phyloP scores from a whole-genome alignment of 2,888 invertebrate species.

The Pemphredon lugubris region DNA sequence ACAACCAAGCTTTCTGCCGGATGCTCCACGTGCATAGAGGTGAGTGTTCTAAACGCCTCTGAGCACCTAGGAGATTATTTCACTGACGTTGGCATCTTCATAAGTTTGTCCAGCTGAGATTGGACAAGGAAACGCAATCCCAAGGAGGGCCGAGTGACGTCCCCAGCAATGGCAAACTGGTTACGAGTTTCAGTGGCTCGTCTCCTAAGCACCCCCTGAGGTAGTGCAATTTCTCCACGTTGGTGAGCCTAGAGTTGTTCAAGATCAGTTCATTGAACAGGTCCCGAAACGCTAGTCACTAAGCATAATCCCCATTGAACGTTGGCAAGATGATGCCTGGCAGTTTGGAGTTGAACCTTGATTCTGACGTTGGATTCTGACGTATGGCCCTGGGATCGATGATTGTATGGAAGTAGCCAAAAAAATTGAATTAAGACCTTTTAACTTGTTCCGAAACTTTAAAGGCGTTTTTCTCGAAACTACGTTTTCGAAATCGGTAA shows the following conservation, averaged over 20 bases:
- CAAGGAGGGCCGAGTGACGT: background rate
- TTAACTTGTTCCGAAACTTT: too few species aligned
- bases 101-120: constrained; percentile 10
- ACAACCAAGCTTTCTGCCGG: constrained; percentile 11
- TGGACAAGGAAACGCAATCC: constrained; percentile 25
- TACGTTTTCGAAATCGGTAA: too few species aligned
- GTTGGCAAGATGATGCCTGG: background rate
- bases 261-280: background rate
- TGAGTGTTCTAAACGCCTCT: background rate
- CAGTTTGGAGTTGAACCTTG: background rate
- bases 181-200: background rate
- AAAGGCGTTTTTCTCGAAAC: too few species aligned
- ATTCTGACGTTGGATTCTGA: too few species aligned
- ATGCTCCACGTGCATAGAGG: constrained; percentile 5
- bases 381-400: too few species aligned
- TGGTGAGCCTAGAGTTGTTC: background rate
- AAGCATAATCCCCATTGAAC: background rate
- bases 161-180: background rate
- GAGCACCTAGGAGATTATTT: background rate
- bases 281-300: background rate
- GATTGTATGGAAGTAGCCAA: too few species aligned
- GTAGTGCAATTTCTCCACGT: background rate
- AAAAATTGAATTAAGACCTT: too few species aligned
- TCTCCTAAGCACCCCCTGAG: background rate
- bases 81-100: background rate